phyloP scores from a whole-genome alignment of 2,113 vertebrate genomes.

The Vidua chalybeata region DNA sequence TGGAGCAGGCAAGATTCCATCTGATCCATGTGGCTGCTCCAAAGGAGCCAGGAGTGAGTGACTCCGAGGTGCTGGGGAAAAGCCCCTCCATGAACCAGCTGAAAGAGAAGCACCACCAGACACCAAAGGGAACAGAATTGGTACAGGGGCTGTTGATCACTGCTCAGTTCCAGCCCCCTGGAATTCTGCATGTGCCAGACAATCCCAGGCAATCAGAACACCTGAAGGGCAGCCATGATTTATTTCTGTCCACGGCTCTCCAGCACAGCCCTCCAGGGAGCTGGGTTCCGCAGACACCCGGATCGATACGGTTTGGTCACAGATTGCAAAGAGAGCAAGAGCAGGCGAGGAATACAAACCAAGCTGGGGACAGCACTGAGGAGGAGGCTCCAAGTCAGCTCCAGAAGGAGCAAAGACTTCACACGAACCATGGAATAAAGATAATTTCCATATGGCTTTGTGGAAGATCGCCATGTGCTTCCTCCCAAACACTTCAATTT shows the following conservation, averaged over 20 bases:
- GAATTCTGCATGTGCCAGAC: neutral
- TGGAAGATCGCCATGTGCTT: neutral
- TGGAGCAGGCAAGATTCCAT: neutral
- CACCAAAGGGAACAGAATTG: accelerated
- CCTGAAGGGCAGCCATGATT: neutral
- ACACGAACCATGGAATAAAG: neutral
- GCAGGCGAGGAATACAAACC: constrained; percentile 1
- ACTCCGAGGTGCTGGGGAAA: accelerated
- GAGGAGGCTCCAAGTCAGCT: neutral
- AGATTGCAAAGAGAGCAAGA: neutral
- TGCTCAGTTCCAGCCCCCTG: neutral
- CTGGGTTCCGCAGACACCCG: neutral
- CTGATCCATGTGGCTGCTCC: neutral
- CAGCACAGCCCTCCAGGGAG: neutral
- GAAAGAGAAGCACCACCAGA: neutral
- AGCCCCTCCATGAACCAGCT: accelerated
- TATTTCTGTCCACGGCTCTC: neutral
- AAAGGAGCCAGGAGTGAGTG: accelerated
- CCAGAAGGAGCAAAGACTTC: neutral
- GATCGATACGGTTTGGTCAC: neutral
- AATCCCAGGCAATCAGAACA: accelerated
- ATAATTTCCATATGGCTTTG: neutral
- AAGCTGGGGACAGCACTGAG: neutral
- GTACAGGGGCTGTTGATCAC: neutral
- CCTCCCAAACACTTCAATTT: neutral